These are phyloP conservation scores for Drosophila bunnanda DNA, from an alignment of 2,888 invertebrate genomes.

Conservation along the genomic window DNA sequence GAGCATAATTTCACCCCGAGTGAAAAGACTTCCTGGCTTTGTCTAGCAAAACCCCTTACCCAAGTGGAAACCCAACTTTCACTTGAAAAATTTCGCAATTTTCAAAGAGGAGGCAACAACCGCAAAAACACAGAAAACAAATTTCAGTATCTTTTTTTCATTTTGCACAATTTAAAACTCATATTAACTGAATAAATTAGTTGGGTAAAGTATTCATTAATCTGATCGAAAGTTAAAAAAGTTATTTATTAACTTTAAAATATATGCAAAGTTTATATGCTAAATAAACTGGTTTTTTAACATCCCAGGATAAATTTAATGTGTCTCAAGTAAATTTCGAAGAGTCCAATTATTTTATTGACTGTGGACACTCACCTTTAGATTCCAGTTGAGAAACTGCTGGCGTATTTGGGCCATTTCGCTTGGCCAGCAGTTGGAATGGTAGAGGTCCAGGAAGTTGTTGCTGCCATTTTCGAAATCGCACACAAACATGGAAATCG, in stretches of 20 bases:
- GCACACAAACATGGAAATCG: constrained; percentile 68
- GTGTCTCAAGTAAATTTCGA: no score
- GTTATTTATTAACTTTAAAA: background rate
- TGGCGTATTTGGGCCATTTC: constrained; percentile 79
- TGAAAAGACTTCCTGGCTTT: background rate
- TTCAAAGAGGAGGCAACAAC: constrained; percentile 5
- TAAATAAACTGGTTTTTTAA: background rate
- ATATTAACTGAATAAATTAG: background rate
- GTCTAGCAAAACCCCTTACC: constrained; percentile 3
- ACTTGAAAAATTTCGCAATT: constrained; percentile 22
- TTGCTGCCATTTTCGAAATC: constrained; percentile 81
- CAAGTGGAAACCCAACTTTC: constrained; percentile 19
- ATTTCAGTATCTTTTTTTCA: no score
- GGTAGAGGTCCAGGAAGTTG: constrained; percentile 78
- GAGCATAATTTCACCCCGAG: constrained; percentile 4
- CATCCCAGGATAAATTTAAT: no score
- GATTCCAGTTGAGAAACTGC: constrained; percentile 79
- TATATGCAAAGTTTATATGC: background rate
- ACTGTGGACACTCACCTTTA: constrained; percentile 69
- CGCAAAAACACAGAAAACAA: constrained; percentile 10
- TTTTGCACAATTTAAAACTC: background rate
- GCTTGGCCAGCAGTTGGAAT: constrained; percentile 73
- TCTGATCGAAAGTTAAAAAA: background rate
- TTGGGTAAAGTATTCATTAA: background rate
- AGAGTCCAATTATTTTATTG: background rate